phyloP scores from a whole-genome alignment of 2,113 vertebrate species.

The Campylomormyrus tamandua region DNA sequence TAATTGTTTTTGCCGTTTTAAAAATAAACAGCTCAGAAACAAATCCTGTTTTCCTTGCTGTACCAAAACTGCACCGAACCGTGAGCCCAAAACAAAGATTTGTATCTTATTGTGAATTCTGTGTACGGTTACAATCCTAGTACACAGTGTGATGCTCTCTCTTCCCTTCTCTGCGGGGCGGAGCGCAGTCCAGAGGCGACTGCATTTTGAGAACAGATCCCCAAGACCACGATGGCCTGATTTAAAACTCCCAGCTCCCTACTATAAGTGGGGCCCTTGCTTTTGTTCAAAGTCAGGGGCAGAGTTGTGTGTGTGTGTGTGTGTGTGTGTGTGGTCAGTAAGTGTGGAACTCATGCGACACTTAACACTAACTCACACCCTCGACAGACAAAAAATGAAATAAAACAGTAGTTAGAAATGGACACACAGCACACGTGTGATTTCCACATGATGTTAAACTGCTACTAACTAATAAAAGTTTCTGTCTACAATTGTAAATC shows the following conservation, averaged over 20 bases:
- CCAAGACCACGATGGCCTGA: background rate
- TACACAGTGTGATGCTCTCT: background rate
- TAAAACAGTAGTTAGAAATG: background rate
- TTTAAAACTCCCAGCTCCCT: background rate
- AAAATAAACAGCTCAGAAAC: background rate
- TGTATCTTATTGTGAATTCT: background rate
- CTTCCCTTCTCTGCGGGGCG: background rate
- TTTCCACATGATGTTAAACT: background rate
- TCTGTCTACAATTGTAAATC: background rate
- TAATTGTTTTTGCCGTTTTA: background rate
- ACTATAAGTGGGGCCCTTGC: background rate
- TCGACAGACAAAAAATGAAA: background rate
- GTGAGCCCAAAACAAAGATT: background rate
- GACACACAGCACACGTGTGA: background rate
- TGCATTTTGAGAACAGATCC: background rate
- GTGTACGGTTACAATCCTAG: background rate
- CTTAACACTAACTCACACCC: background rate
- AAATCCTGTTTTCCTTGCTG: background rate
- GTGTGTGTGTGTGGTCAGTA: background rate
- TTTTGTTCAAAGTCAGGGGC: background rate
- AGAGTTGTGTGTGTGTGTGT: background rate
- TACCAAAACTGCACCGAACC: background rate
- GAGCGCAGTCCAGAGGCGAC: background rate
- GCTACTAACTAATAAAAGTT: background rate
- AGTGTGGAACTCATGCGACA: conserved; percentile 19